Evolutionary conservation across 2,797 vertebrate genomes (phyloP).

Genomic region (Sebastes melanostomus): DNA sequence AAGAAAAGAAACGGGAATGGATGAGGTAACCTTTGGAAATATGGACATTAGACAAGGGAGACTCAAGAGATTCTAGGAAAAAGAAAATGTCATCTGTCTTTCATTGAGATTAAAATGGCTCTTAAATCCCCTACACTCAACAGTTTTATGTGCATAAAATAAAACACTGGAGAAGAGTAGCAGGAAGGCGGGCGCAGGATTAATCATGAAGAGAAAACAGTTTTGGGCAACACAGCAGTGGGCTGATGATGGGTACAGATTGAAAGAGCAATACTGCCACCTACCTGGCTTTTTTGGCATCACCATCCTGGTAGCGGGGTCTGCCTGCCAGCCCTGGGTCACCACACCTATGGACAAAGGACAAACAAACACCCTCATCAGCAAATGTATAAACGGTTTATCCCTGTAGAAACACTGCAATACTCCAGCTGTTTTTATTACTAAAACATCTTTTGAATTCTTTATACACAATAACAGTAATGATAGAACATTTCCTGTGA

Average conservation of each 20-base stretch:
- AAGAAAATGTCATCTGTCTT: background rate
- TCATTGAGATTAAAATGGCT: background rate
- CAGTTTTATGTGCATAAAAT: slow-evolving; percentile 3
- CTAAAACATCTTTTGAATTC: background rate
- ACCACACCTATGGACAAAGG: slow-evolving; percentile 84
- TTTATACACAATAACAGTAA: background rate
- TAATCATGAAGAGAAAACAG: background rate
- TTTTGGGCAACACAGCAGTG: background rate
- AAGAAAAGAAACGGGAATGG: background rate
- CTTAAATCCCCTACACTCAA: slow-evolving; percentile 6
- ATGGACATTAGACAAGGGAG: background rate
- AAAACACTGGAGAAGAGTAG: background rate
- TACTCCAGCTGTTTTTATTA: background rate
- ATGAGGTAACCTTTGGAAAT: background rate
- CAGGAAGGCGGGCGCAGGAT: background rate
- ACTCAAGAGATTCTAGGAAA: background rate
- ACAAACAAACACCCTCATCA: background rate
- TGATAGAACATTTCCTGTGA: background rate
- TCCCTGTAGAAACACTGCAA: too few species aligned
- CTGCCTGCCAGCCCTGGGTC: slow-evolving; percentile 96
- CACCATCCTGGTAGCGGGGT: slow-evolving; percentile 94
- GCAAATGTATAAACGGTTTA: background rate
- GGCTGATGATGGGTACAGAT: background rate
- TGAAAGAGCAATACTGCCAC: slow-evolving; percentile 75
- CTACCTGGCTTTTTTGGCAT: slow-evolving; percentile 97